Evolutionary conservation across 2,888 invertebrate genomes (phyloP), one percentile per base, ranked within the genome.

Genomic region (Nemapogon koenigi): DNA sequence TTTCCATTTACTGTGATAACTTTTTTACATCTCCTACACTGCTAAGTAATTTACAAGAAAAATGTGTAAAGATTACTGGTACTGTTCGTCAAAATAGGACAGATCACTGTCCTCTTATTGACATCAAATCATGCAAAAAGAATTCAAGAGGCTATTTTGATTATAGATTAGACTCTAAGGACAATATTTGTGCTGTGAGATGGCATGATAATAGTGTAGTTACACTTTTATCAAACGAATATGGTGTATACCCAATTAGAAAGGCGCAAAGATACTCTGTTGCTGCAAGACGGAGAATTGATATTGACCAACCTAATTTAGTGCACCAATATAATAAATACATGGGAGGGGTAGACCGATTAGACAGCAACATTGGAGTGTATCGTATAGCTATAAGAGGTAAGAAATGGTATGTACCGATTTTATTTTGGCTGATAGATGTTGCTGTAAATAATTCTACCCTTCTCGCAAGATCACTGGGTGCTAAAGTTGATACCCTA

Each of bases 191-290:
- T 32, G 45, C 42, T 29, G 43, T 46, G 22, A 42, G 43, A 2
- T 46, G 45, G 45, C 10, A 45, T 25, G 43, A 46, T 18, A 46
- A 43, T 16, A 43, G 39, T 16, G 41, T 46, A 3, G 45, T 46
- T 6, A 45, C 45, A 6, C 7, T 43, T 30, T 25, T 46, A 25
- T 46, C 46, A 7, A 46, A 22, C 29, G 38, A 44, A 18, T 39
- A 40, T 30, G 46, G 46, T 6, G 40, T 43, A 6, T 8, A 37
- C 8, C 43, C 46, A 15, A 2, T 46, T 3, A 40, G 22, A 42
- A 41, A 19, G 28, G 44, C 43, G 26, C 29, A 13, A 4, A 37
- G 46, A 7, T 44, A 42, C 27, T 43, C 41, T 38, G 40, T 22
- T 35, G 39, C 6, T 22, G 22, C 6, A 22, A 22, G 16, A 31